Evolutionary conservation across 2,888 invertebrate genomes (phyloP).

Genomic region (Aphodius sticticus): DNA sequence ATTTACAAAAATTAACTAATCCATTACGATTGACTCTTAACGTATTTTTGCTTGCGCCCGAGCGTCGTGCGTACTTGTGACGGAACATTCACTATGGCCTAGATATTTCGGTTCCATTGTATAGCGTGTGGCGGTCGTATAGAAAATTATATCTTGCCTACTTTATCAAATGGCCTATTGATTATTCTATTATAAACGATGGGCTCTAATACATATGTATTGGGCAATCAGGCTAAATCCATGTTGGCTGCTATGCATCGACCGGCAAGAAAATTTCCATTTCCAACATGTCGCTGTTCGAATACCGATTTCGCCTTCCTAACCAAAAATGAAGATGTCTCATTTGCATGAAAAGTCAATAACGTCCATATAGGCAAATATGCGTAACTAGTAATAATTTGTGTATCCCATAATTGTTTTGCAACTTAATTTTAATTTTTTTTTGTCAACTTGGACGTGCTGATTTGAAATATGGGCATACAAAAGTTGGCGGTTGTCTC

Average conservation of each 20-base stretch:
- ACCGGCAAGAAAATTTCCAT: background rate
- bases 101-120: background rate
- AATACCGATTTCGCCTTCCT: background rate
- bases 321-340: background rate
- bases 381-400: too few relatives aligned
- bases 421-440: too few relatives aligned
- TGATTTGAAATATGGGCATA: too few relatives aligned
- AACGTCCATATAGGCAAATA: too few relatives aligned
- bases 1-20: too few relatives aligned
- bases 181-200: slow-evolving; percentile 4
- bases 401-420: too few relatives aligned
- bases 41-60: too few relatives aligned
- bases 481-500: too few relatives aligned
- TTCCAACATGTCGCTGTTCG: background rate
- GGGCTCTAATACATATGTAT: background rate
- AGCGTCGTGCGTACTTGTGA: too few relatives aligned
- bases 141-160: background rate
- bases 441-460: too few relatives aligned
- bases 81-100: background rate
- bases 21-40: too few relatives aligned
- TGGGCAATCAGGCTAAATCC: background rate
- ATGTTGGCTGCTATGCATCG: background rate
- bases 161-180: slow-evolving; percentile 4
- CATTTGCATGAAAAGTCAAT: background rate
- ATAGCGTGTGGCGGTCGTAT: background rate